phyloP scores from a whole-genome alignment of 2,888 invertebrate genomes.

The Dolichopus griseipennis region DNA sequence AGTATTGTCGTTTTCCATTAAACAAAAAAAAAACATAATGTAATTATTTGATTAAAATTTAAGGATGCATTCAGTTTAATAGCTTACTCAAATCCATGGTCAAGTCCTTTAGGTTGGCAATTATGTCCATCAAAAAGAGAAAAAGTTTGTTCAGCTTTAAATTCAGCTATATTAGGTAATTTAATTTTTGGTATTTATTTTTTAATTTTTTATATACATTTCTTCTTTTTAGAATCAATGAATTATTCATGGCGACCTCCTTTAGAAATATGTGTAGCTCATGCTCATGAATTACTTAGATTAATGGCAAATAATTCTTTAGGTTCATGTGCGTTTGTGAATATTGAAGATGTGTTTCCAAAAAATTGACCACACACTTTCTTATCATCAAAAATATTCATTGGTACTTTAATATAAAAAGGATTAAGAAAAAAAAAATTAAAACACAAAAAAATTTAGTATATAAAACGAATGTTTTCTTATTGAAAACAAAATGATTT shows the following conservation, averaged over 20 bases:
- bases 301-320: conserved; percentile 84
- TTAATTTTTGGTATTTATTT: conserved; percentile 13
- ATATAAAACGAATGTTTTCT: neutral
- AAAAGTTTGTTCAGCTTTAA: conserved; percentile 88
- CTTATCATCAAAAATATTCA: neutral
- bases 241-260: conserved; percentile 86
- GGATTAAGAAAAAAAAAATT: neutral
- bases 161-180: conserved; percentile 93
- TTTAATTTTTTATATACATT: conserved; percentile 11
- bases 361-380: conserved; percentile 39
- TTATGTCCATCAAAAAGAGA: conserved; percentile 90
- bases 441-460: too few species aligned
- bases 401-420: neutral
- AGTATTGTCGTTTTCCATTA: conserved; percentile 22
- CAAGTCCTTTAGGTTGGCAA: conserved; percentile 93
- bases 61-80: conserved; percentile 96
- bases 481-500: neutral
- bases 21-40: too few species aligned
- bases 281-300: conserved; percentile 79
- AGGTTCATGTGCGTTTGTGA: conserved; percentile 92
- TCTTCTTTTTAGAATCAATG: conserved; percentile 63
- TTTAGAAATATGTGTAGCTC: conserved; percentile 83
- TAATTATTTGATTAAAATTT: conserved; percentile 14
- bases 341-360: conserved; percentile 69
- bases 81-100: conserved; percentile 97